Evolutionary conservation across 2,113 vertebrate species (phyloP), one percentile per base, ranked within the genome.

Genomic region (Bagarius yarrelli): DNA sequence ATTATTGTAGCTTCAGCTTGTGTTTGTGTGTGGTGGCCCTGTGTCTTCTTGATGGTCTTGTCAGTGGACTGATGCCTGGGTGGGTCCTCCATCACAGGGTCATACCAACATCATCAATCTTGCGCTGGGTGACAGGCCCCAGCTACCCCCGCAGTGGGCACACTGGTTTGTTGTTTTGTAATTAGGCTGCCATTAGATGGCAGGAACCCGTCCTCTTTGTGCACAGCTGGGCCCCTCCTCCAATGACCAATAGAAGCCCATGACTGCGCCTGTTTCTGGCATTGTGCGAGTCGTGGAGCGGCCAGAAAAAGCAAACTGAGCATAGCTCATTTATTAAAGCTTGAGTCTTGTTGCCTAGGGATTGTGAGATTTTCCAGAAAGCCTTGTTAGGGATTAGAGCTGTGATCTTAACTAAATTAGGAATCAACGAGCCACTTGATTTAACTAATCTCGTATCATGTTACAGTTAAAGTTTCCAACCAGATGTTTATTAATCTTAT

Each of bases 81-180:
- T 88, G 91, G 92, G 91, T 88, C 90, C 86, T 89, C 87, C 83
- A 91, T 92, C 92, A 85, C 80, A 81, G 76, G 94, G 93, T 94
- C 93, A 93, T 91, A 94, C 92, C 78, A 94, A 94, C 94, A 94
- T 93, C 93, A 94, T 94, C 93, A 93, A 94, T 94, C 94, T 93
- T 91, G 80, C 80, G 72, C 71, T 61, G 79, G 21, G 84, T 92
- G 94, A 94, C 93, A 94, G 89, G 87, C 82, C 66, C 81, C 88
- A 76, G 64, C 87, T 83, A 82, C 87, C 86, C 86, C 90, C 44
- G 86, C 88, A 19, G 88, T 91, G 91, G 90, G 88, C 92, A 92
- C 92, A 93, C 91, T 84, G 90, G 91, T 88, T 90, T 92, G 94
- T 94, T 94, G 92, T 94, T 94, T 93, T 93, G 93, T 93, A 94